Base-by-base conservation (phyloP, 2,113 vertebrate genomes). In the Anoplopoma fimbria region DNA sequence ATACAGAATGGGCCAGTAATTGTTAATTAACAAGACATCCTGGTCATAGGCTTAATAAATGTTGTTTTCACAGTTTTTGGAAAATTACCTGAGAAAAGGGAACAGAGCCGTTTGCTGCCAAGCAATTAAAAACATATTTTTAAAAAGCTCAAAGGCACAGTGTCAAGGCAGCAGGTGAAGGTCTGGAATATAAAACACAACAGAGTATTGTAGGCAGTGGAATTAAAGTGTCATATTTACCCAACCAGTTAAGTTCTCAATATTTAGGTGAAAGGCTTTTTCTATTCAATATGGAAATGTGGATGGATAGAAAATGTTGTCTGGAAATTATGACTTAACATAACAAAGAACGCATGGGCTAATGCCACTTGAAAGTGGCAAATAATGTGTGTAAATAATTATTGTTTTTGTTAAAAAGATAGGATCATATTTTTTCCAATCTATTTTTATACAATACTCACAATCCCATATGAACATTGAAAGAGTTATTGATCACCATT, bases 1-100 rank as follows among this genome's bases (percentile, higher is more conserved):
- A 36, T 47, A 63, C 31, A 71, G 13, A 61, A 61, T 34, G 15
- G 27, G 23, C 21, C 75, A 53, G 40, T 67, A 76, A 42, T 27
- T 80, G 27, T 79, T 68, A 62, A 73, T 84, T 79, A 69, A 57
- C 29, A 5, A 55, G 64, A 51, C 64, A 77, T 79, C n/a, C 19
- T 49, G 58, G 67, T 58, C 69, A 57, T 58, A 42, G 40, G 69
- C 51, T n/a, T n/a, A n/a, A n/a, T n/a, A n/a, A n/a, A n/a, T n/a
- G n/a, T n/a, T n/a, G n/a, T n/a, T n/a, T n/a, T n/a, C n/a, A n/a
- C n/a, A n/a, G n/a, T n/a, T n/a, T n/a, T n/a, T n/a, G n/a, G n/a
- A n/a, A 79, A 75, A 79, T 40, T 27, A 75, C 42, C 69, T 53
- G 9, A 38, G 65, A 70, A 34, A 47, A 70, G 9, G 36, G 34